Conservation (phyloP, 2,888 invertebrate genomes). For the Tenthredo livida region DNA sequence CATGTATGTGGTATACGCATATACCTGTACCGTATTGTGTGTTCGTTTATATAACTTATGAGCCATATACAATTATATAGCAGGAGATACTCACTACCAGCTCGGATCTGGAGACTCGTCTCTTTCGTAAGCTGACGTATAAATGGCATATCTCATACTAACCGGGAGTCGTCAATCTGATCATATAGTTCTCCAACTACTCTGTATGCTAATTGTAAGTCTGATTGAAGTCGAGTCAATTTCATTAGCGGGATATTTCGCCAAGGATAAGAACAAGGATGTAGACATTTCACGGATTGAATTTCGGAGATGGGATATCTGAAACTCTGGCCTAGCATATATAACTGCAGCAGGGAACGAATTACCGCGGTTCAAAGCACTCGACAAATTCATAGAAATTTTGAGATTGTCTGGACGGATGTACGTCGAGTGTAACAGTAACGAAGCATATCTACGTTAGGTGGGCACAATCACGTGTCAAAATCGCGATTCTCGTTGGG, state of each 20-base stretch:
- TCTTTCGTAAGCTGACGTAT: slow-evolving; percentile 26
- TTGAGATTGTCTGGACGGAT: not conserved
- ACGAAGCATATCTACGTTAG: not conserved
- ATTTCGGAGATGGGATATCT: not conserved
- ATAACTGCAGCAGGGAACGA: not conserved
- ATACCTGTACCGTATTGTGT: not conserved
- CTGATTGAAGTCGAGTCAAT: not conserved
- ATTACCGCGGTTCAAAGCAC: not conserved
- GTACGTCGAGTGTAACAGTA: not conserved
- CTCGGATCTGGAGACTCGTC: not conserved
- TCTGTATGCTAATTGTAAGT: not conserved
- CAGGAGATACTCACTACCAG: not conserved
- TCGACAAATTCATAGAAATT: not conserved
- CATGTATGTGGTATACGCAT: not conserved
- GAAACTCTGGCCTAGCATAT: not conserved
- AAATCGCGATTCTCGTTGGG: not conserved
- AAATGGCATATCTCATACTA: not conserved
- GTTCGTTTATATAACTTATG: not conserved
- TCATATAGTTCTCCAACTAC: too few relatives aligned
- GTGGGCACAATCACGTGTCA: slow-evolving; percentile 27
- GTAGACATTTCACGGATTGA: not conserved
- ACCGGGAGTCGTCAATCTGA: not conserved
- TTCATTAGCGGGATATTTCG: not conserved
- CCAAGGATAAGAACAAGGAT: not conserved
- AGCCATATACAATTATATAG: slow-evolving; percentile 7